Evolutionary conservation across 2,888 invertebrate species (phyloP).

Genomic region (Drosophila quinaria): DNA sequence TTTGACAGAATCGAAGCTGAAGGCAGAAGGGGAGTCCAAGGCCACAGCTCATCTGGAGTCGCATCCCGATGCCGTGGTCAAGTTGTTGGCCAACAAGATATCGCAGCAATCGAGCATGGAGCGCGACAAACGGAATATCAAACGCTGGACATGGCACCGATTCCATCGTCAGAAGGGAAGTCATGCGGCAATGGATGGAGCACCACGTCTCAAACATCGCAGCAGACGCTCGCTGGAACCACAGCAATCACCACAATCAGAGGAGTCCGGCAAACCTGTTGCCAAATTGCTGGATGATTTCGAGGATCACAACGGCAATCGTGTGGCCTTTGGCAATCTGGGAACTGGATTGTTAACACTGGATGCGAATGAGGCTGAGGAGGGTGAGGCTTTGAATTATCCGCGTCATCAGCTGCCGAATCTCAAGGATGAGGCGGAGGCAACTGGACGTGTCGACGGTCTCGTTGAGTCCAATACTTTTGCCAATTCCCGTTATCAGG

Average conservation of each 20-base stretch:
- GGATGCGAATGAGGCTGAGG: conserved; percentile 31
- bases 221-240: conserved; percentile 22
- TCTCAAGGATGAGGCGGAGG: conserved; percentile 1
- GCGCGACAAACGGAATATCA: conserved; percentile 48
- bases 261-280: conserved; percentile 14
- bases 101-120: conserved; percentile 36
- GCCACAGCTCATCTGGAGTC: not conserved
- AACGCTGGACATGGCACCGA: conserved; percentile 21
- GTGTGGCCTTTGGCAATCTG: conserved; percentile 25
- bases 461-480: conserved; percentile 15
- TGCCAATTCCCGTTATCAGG: conserved; percentile 36
- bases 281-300: conserved; percentile 42
- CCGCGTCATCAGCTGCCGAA: not conserved
- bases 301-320: conserved; percentile 71
- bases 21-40: not conserved
- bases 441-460: not conserved
- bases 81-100: conserved; percentile 59
- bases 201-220: conserved; percentile 19
- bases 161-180: conserved; percentile 21
- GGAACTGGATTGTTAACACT: conserved; percentile 34
- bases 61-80: conserved; percentile 58
- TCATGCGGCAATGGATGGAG: not conserved
- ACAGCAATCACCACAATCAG: not conserved
- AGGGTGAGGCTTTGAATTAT: conserved; percentile 9
- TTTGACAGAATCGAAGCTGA: not conserved